A percentile compares a stretch with the other conserved stretches of the same genome.
Conservation (phyloP, 1,140 invertebrate genomes). For the Epicauta chinensis region DNA sequence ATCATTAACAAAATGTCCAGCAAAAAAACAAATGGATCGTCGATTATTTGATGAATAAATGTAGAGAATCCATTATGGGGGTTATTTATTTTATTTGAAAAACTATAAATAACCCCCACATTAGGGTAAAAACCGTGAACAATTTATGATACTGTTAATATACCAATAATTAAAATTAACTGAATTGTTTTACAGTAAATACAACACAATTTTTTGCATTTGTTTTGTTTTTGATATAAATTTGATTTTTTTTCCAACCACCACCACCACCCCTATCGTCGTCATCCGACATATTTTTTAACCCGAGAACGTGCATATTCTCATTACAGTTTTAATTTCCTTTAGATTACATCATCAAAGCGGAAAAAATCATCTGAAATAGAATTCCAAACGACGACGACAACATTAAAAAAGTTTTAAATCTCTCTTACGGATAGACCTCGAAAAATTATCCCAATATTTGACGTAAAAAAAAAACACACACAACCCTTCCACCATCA, state of each 20-base stretch:
- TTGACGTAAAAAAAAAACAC: background rate
- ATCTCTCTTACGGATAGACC: background rate
- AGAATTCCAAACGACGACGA: conserved; percentile 11
- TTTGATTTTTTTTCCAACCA: too few relatives aligned
- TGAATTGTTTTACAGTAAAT: background rate
- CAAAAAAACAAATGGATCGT: too few relatives aligned
- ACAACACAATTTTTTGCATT: background rate
- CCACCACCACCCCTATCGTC: too few relatives aligned
- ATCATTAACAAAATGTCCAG: too few relatives aligned
- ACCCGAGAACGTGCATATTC: conserved; percentile 17
- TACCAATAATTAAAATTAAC: too few relatives aligned
- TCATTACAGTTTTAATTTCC: conserved; percentile 27
- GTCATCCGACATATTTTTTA: too few relatives aligned
- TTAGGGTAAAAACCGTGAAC: too few relatives aligned
- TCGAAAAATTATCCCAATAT: background rate
- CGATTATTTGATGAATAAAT: too few relatives aligned
- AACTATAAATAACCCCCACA: too few relatives aligned
- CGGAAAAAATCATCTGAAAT: conserved; percentile 19
- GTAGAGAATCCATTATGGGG: too few relatives aligned
- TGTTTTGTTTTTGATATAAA: background rate
- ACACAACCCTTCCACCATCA: conserved; percentile 21
- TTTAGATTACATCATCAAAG: conserved; percentile 23
- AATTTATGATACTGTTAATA: too few relatives aligned
- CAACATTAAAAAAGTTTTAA: conserved; percentile 20
- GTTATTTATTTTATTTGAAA: too few relatives aligned